Evolutionary conservation across 2,113 vertebrate genomes (phyloP), one percentile per base, ranked within the genome.

Genomic region (Mormyrus iriodes): DNA sequence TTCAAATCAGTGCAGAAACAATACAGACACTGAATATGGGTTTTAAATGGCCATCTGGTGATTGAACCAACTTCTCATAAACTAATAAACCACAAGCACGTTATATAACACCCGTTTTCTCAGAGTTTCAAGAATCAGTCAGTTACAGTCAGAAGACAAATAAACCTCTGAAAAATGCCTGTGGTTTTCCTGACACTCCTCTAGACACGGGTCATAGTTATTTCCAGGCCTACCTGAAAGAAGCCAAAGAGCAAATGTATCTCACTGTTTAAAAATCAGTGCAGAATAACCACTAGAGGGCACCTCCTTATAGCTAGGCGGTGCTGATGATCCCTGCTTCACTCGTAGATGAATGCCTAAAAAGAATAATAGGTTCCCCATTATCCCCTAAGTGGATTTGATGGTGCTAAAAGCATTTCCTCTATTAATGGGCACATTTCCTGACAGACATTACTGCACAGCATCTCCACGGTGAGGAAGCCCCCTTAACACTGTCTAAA

Each of bases 391-490:
- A 55, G 73, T 84, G 76, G 39, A 84, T 46, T 89, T 52, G 12
- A 85, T 61, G 88, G 79, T 39, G 42, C 39, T 89, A 89, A 84
- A 89, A 84, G 88, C 88, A 89, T 84, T 85, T 85, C 76, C 88
- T n/a, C 79, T 82, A 82, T 79, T 88, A 85, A 76, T 13, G 5
- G 21, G 48, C 35, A 52, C 21, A 19, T 83, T 85, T 58, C 76
- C 88, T 82, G 88, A 35, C 17, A n/a, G 61, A 65, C n/a, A 42
- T 35, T 39, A 79, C 65, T 15, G 65, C 48, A 17, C 21, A 12
- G 46, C 24, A 88, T 51, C 17, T 0, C 61, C n/a, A 27, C 10
- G 2, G 27, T 76, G 65, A 82, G 35, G 27, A 53, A 24, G 48
- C 39, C 31, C 24, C 49, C 35, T 19, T 42, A 84, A 84, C 15